Evolutionary conservation across 2,888 invertebrate species (phyloP), one percentile per base, ranked within the genome.

Genomic region (Drosophila seclusa): DNA sequence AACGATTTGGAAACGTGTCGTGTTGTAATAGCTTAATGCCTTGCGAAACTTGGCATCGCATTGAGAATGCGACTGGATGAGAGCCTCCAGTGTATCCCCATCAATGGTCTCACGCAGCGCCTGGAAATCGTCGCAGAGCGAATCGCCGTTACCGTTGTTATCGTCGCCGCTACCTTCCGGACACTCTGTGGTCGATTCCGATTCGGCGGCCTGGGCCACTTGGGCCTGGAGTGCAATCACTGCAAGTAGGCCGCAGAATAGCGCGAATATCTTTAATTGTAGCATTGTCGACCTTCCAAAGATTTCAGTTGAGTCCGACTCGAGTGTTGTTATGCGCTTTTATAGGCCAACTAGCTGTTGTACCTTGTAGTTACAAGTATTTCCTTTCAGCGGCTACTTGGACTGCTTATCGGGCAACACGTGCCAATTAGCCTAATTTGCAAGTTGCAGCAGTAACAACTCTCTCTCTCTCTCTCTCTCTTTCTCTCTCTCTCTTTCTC

Each of bases 11-110:
- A 87, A 89, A 0, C 66, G 62, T 0, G 73, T 7, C 1, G 85
- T 82, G 1, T 82, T 65, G n/a, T 80, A 80, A 57, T 78, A 91
- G 16, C 58, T 52, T 69, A 91, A 32, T 7, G 89, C 89, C 13
- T 68, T 70, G 16, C 80, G 85, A 64, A 89, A 89, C 42, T 73
- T 78, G 10, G 42, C 8, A 18, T 89, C 65, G 60, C 78, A 82
- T 13, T 78, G 69, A 24, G 73, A 82, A 36, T 89, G 89, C 7
- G 60, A 32, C 18, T 77, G 60, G n/a, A 82, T 71, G 11, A 89
- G 72, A 0, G 69, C 63, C 6, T 10, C 21, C 0, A 89, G 73
- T 1, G 48, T 36, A 4, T 72, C 55, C 40, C 24, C 27, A 4
- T 78, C 73, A 42, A 89, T 85, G 16, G 78, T 31, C 16, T 45